A percentile compares a stretch with the other conserved stretches of the same genome.
Conservation (phyloP, 2,797 vertebrate species). For the Eulemur mongoz region DNA sequence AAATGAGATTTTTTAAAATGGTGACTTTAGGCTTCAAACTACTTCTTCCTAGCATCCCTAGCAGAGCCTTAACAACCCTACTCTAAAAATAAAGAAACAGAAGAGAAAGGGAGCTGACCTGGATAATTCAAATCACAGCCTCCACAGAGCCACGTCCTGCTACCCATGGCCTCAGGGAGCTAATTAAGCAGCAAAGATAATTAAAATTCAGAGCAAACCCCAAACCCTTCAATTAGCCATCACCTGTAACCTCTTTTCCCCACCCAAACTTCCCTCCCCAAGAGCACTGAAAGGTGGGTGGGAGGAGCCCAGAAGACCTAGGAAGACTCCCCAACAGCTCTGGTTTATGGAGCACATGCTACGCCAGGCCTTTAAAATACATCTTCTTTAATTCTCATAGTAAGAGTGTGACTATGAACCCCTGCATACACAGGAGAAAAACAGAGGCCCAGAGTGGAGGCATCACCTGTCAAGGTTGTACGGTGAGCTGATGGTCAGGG, state of each 20-base stretch:
- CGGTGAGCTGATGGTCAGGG: not conserved
- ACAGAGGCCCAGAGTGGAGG: not conserved
- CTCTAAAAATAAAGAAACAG: not conserved
- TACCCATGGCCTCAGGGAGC: not conserved
- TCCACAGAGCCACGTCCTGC: not conserved
- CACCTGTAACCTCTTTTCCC: not conserved
- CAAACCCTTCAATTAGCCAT: slow-evolving; percentile 4
- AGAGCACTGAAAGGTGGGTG: not conserved
- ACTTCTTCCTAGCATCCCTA: not conserved
- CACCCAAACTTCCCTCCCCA: not conserved
- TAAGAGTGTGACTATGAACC: no score
- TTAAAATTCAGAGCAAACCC: slow-evolving; percentile 29
- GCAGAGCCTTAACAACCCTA: not conserved
- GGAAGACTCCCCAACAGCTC: not conserved
- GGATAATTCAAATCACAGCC: not conserved
- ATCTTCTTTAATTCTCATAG: not conserved
- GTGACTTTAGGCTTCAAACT: not conserved
- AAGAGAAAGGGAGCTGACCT: not conserved
- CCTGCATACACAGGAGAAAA: not conserved
- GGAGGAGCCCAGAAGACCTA: not conserved
- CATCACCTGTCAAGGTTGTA: not conserved
- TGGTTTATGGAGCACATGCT: not conserved
- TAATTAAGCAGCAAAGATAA: slow-evolving; percentile 16
- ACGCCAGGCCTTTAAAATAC: not conserved
- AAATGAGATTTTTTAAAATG: not conserved